Conservation (phyloP, 2,888 invertebrate genomes). For the Subacronicta megacephala region DNA sequence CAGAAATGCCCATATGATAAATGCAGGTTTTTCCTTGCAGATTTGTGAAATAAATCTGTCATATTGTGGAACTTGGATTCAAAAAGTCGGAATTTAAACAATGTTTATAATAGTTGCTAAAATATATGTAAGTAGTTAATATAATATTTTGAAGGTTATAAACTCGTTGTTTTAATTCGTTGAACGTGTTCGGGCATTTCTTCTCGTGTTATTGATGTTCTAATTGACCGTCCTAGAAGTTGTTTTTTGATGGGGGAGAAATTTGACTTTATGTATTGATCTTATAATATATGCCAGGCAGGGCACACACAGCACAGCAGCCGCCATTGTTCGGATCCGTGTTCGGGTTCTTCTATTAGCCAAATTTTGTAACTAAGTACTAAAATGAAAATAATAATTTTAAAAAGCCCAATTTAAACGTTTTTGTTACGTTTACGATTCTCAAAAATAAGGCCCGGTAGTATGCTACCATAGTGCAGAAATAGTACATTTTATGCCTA, state of each 20-base stretch:
- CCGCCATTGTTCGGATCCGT: too few species aligned
- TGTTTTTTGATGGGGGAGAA: slow-evolving; percentile 33
- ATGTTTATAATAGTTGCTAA: not conserved
- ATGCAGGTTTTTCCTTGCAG: too few species aligned
- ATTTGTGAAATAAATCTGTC: not conserved
- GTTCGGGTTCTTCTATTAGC: too few species aligned
- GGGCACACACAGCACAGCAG: too few species aligned
- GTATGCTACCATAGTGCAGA: slow-evolving; percentile 16
- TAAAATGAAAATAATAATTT: too few species aligned
- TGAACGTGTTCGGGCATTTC: slow-evolving; percentile 48
- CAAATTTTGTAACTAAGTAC: too few species aligned
- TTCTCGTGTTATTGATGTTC: slow-evolving; percentile 51
- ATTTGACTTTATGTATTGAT: slow-evolving; percentile 11
- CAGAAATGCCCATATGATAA: not conserved
- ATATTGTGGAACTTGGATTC: too few species aligned
- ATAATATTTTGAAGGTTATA: slow-evolving; percentile 59
- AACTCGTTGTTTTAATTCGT: slow-evolving; percentile 67
- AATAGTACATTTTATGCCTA: slow-evolving; percentile 24
- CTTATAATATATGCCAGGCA: too few species aligned
- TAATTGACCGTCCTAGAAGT: slow-evolving; percentile 29
- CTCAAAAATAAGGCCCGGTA: slow-evolving; percentile 20
- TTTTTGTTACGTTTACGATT: slow-evolving; percentile 25
- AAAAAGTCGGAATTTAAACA: too few species aligned
- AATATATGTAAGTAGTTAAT: too few species aligned
- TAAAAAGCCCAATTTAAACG: too few species aligned